Evolutionary conservation across 2,888 invertebrate genomes (phyloP).

Genomic region (Blomia tropicalis): DNA sequence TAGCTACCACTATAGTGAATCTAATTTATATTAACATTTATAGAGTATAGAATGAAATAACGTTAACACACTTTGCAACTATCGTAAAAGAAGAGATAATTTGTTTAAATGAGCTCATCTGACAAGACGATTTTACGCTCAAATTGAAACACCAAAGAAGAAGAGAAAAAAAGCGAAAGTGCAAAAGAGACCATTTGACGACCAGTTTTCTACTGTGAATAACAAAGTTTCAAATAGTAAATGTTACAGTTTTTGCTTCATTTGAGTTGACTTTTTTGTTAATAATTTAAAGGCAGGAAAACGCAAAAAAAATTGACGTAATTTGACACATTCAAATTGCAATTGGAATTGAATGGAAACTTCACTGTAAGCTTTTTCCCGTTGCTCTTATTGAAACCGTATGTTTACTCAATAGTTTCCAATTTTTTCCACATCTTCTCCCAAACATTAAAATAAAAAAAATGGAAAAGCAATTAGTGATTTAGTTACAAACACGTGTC

Average conservation of each 20-base stretch:
- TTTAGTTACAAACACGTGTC: too few relatives aligned
- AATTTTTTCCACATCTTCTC: too few relatives aligned
- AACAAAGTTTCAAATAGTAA: neutral
- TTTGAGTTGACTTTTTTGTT: slow-evolving; percentile 1
- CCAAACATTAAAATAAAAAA: too few relatives aligned
- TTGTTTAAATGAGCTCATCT: slow-evolving; percentile 7
- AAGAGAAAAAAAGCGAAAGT: neutral
- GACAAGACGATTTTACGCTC: slow-evolving; percentile 15
- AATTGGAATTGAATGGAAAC: too few relatives aligned
- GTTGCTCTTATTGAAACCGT: too few relatives aligned
- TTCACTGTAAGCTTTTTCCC: too few relatives aligned
- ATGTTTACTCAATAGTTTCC: too few relatives aligned
- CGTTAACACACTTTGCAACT: too few relatives aligned
- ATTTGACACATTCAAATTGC: slow-evolving; percentile 7
- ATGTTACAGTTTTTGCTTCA: too few relatives aligned
- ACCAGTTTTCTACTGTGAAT: neutral
- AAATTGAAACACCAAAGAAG: slow-evolving; percentile 7
- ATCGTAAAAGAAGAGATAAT: neutral
- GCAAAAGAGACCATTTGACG: neutral
- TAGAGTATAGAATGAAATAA: too few relatives aligned
- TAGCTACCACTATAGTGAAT: neutral
- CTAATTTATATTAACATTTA: neutral
- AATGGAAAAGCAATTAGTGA: too few relatives aligned
- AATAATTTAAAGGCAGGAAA: slow-evolving; percentile 7
- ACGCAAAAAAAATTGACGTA: too few relatives aligned